Evolutionary conservation across 2,888 invertebrate genomes (phyloP), one percentile per base, ranked within the genome.

Genomic region (Nematopogon swammerdamellus): DNA sequence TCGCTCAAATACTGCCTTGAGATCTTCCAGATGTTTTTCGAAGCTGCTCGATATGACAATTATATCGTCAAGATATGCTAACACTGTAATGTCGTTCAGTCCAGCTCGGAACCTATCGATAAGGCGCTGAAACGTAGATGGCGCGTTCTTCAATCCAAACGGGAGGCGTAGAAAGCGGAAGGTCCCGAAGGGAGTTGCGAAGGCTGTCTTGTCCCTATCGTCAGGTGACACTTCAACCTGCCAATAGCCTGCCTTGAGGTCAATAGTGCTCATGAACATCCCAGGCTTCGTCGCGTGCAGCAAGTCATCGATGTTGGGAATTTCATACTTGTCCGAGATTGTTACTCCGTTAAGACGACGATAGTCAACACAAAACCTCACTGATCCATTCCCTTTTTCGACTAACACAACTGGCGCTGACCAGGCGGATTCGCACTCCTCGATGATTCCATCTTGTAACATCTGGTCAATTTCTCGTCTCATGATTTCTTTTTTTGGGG

Each of bases 191-290:
- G 58, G 58, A 2, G 59, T 57, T 5, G 56, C 56, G 44, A 62
- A 61, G 0, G 58, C 56, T 1, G 61, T 62, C 48, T 60, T 61
- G 3, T 55, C 50, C 17, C 53, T 54, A 48, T 62, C 58, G 18
- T 45, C 50, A 42, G 54, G 50, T 17, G 44, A n/a, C 2, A 58
- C 52, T n/a, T 10, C 45, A 2, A 65, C 57, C 48, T 68, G 68
- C 57, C 61, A 64, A 51, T 67, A 69, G 1, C 66, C 65, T 3
- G 62, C 51, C 18, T 55, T 56, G 1, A 70, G 50, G 48, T 68
- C 66, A 2, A 70, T 50, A 1, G 62, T 62, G 10, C 61, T 51
- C 57, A 62, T 59, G 50, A 51, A 59, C 3, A 57, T 52, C 11
- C 14, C 14, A 19, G 19, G 14, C 50, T 57, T 59, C 2, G 61